Conservation (phyloP, 2,888 invertebrate species). For the Minunthozetes semirufus region DNA sequence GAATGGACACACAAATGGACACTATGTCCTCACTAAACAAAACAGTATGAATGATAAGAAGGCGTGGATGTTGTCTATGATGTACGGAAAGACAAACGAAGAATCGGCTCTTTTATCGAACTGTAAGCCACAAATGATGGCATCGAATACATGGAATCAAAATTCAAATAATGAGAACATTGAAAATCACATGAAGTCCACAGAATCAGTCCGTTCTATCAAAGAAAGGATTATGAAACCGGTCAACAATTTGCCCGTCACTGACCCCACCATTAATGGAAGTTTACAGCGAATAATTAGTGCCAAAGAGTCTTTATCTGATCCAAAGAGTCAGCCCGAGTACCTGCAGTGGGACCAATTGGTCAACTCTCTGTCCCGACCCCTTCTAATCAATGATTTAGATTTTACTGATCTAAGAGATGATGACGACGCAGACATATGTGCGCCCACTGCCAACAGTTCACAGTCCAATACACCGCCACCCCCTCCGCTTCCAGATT, state of each 20-base stretch:
- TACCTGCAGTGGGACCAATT: conserved; percentile 92
- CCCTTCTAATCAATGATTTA: conserved; percentile 75
- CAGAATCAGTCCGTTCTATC: conserved; percentile 21
- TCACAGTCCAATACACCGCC: conserved; percentile 38
- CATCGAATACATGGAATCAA: conserved; percentile 10
- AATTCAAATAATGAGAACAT: conserved; percentile 6
- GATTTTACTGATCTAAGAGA: conserved; percentile 89
- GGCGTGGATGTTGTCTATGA: conserved; percentile 49
- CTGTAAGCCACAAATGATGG: neutral
- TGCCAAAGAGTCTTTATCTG: conserved; percentile 51
- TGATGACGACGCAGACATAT: conserved; percentile 72
- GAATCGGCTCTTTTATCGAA: conserved; percentile 42
- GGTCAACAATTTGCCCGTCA: neutral
- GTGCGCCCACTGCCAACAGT: conserved; percentile 41
- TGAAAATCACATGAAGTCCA: conserved; percentile 25
- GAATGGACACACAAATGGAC: neutral
- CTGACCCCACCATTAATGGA: neutral
- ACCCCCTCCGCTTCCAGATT: neutral
- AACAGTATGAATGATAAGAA: conserved; percentile 45
- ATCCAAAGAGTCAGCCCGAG: conserved; percentile 55
- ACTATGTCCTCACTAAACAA: conserved; percentile 18
- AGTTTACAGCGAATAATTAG: neutral
- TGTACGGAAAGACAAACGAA: conserved; percentile 46
- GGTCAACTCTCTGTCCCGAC: conserved; percentile 64
- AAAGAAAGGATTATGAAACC: conserved; percentile 34